Evolutionary conservation across 2,113 vertebrate species (phyloP).

Genomic region (Chaenocephalus aceratus): DNA sequence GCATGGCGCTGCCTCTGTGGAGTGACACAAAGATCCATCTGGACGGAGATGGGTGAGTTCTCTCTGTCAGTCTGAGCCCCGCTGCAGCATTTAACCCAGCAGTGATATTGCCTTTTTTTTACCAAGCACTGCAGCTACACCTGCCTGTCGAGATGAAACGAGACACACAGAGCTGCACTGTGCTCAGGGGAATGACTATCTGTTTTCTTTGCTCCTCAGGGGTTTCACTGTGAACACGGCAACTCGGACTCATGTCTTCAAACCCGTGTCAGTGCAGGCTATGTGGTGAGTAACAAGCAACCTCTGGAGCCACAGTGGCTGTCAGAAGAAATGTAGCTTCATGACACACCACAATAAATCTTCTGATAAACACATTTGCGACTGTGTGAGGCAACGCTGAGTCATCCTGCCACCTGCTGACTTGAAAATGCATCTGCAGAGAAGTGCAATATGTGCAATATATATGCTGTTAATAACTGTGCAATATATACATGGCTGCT

Average conservation of each 20-base stretch:
- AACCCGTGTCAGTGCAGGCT: slow-evolving; percentile 97
- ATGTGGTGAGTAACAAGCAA: slow-evolving; percentile 92
- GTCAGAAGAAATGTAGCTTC: slow-evolving; percentile 15
- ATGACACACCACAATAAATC: slow-evolving; percentile 49
- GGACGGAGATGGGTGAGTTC: slow-evolving; percentile 95
- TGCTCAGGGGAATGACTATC: slow-evolving; percentile 28
- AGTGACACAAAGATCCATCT: slow-evolving; percentile 98
- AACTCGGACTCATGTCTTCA: slow-evolving; percentile 94
- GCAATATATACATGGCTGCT: too few relatives aligned
- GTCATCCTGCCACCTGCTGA: slow-evolving; percentile 74
- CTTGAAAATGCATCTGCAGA: slow-evolving; percentile 33
- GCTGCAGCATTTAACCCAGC: background rate
- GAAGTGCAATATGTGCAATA: too few relatives aligned
- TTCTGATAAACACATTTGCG: slow-evolving; percentile 28
- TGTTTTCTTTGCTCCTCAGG: slow-evolving; percentile 76
- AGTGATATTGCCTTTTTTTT: background rate
- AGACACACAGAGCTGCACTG: background rate
- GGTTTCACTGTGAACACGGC: slow-evolving; percentile 97
- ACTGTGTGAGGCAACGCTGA: slow-evolving; percentile 30
- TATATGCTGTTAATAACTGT: too few relatives aligned
- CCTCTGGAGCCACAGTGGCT: slow-evolving; percentile 41
- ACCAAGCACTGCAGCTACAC: background rate
- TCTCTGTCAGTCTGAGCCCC: slow-evolving; percentile 7
- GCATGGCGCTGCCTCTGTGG: slow-evolving; percentile 97
- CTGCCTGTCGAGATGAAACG: slow-evolving; percentile 10